A percentile compares a stretch with the other conserved stretches of the same genome.
Conservation (phyloP, 2,113 vertebrate species). For the Emydura subglobosa region DNA sequence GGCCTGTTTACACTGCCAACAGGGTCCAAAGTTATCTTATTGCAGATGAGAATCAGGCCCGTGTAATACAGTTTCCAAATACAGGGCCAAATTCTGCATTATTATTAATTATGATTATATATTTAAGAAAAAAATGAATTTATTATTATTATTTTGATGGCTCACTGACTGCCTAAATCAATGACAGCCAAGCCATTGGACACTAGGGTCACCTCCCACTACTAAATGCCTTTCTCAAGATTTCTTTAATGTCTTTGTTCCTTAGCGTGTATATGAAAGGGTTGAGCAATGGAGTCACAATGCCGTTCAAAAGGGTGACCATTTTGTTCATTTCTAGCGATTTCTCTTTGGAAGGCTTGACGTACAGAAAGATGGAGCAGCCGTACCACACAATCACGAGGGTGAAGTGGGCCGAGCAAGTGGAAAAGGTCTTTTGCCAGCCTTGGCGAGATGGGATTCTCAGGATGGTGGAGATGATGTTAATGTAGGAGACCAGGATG, state of each 20-base stretch:
- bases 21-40: too few relatives aligned
- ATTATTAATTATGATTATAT: too few relatives aligned
- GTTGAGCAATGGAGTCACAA: slow-evolving; percentile 55
- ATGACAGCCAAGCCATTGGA: too few relatives aligned
- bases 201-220: too few relatives aligned
- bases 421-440: slow-evolving; percentile 39
- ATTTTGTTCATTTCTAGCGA: slow-evolving; percentile 47
- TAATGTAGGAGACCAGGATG: slow-evolving; percentile 19
- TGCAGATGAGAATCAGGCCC: too few relatives aligned
- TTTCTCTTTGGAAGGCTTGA: slow-evolving; percentile 17
- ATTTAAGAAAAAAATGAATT: too few relatives aligned
- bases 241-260: slow-evolving; percentile 68
- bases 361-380: slow-evolving; percentile 52
- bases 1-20: too few relatives aligned
- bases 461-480: slow-evolving; percentile 6
- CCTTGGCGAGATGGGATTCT: slow-evolving; percentile 2
- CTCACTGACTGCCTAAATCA: too few relatives aligned
- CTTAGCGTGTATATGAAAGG: slow-evolving; percentile 72
- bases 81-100: too few relatives aligned
- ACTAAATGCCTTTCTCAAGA: not conserved
- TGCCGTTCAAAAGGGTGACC: slow-evolving; percentile 49
- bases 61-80: too few relatives aligned
- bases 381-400: slow-evolving; percentile 37
- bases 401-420: not conserved
- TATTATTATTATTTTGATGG: too few relatives aligned